Conservation (phyloP, 2,888 invertebrate genomes). For the Patella pellucida region DNA sequence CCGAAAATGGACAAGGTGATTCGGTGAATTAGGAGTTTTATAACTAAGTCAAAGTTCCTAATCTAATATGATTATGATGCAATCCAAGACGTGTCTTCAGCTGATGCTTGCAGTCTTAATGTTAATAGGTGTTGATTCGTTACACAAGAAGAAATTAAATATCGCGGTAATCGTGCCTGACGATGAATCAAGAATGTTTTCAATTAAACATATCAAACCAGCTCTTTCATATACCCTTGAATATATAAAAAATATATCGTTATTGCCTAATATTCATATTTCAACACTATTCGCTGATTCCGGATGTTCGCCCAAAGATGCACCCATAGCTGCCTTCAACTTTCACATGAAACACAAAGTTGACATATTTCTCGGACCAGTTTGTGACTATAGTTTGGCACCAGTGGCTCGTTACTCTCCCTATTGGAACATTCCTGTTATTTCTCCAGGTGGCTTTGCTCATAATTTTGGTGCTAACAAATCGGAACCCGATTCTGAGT, state of each 20-base stretch:
- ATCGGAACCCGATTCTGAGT: background rate
- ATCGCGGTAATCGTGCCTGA: background rate
- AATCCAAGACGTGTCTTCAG: too few relatives aligned
- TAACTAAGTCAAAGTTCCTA: too few relatives aligned
- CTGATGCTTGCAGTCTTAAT: too few relatives aligned
- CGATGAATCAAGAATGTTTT: conserved; percentile 1
- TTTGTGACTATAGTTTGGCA: conserved; percentile 3
- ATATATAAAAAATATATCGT: background rate
- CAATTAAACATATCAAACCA: conserved; percentile 6
- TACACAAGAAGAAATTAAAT: background rate
- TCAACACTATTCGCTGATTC: conserved; percentile 2
- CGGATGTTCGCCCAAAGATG: conserved; percentile 1
- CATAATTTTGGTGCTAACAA: conserved; percentile 5
- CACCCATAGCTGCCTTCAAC: conserved; percentile 5
- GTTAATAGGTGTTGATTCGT: too few relatives aligned
- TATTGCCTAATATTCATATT: background rate
- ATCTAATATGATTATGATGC: too few relatives aligned
- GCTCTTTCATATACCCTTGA: background rate
- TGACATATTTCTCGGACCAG: background rate
- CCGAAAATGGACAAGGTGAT: too few relatives aligned
- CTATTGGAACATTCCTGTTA: conserved; percentile 4
- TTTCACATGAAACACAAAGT: conserved; percentile 1
- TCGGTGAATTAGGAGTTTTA: too few relatives aligned
- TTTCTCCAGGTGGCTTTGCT: background rate
- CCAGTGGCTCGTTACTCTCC: conserved; percentile 1